A percentile compares a stretch with the other conserved stretches of the same genome.
Conservation (phyloP, 2,113 vertebrate genomes). For the Prionailurus bengalensis region DNA sequence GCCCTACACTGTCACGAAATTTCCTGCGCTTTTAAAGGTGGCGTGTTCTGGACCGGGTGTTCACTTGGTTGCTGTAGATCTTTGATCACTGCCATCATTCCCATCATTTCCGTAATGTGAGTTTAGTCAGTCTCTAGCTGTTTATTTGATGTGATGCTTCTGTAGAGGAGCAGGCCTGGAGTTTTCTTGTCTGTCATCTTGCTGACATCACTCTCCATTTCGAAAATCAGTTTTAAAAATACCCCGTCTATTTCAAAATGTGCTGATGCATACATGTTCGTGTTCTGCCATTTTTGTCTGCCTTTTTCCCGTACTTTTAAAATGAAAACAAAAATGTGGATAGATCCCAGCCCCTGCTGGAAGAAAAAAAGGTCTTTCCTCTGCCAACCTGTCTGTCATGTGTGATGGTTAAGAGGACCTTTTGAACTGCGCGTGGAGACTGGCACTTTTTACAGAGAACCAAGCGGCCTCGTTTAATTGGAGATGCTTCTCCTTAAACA, state of each 20-base stretch:
- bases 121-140: too few relatives aligned
- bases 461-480: background rate
- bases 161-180: background rate
- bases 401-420: background rate
- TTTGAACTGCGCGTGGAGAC: rapidly evolving
- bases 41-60: background rate
- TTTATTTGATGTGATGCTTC: background rate
- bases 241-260: background rate
- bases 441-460: background rate
- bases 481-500: background rate
- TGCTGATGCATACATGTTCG: background rate
- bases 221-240: background rate
- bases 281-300: background rate
- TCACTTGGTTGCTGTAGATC: background rate
- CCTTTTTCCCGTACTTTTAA: background rate
- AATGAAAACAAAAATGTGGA: background rate
- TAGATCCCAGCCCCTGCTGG: background rate
- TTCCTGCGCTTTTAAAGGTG: background rate
- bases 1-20: background rate
- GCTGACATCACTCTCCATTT: background rate
- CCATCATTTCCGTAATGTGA: too few relatives aligned
- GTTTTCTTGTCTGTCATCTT: background rate
- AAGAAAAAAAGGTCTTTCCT: background rate
- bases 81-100: too few relatives aligned
- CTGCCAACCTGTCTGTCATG: too few relatives aligned